Conservation (phyloP, 2,888 invertebrate genomes). For the Aphidius colemani region DNA sequence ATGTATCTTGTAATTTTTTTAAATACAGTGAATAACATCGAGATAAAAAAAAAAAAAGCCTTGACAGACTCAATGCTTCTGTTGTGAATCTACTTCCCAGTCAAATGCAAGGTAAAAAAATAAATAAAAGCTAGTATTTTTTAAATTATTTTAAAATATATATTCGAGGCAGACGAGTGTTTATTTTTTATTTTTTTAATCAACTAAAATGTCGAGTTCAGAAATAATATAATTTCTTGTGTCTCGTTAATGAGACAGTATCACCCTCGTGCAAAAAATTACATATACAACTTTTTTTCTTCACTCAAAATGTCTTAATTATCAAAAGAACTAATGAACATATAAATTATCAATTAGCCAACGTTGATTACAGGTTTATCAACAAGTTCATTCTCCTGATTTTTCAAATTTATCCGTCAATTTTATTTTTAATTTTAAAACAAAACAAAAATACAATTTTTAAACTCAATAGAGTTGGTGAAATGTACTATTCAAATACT, state of each 20-base stretch:
- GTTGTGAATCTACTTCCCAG: conserved; percentile 9
- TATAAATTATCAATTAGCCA: no score
- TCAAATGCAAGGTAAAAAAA: conserved; percentile 10
- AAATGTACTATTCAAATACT: no score
- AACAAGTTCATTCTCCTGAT: no score
- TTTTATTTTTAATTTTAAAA: no score
- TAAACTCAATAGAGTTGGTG: no score
- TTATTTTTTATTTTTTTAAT: conserved; percentile 6
- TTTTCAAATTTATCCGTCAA: no score
- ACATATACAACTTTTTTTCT: not conserved
- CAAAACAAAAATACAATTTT: no score
- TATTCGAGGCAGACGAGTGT: conserved; percentile 22
- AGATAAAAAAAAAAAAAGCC: conserved; percentile 10
- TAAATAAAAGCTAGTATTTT: not conserved
- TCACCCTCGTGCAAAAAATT: conserved; percentile 10
- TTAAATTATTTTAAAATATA: conserved; percentile 16
- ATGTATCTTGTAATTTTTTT: not conserved
- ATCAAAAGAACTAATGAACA: no score
- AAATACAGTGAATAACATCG: not conserved
- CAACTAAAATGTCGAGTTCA: conserved; percentile 17
- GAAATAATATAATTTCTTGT: no score
- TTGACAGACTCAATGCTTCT: conserved; percentile 11
- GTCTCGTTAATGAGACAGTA: conserved; percentile 18
- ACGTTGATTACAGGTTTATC: no score
- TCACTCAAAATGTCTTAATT: no score